phyloP scores from a whole-genome alignment of 2,113 vertebrate genomes.

The Tenebrosternarchus preto region DNA sequence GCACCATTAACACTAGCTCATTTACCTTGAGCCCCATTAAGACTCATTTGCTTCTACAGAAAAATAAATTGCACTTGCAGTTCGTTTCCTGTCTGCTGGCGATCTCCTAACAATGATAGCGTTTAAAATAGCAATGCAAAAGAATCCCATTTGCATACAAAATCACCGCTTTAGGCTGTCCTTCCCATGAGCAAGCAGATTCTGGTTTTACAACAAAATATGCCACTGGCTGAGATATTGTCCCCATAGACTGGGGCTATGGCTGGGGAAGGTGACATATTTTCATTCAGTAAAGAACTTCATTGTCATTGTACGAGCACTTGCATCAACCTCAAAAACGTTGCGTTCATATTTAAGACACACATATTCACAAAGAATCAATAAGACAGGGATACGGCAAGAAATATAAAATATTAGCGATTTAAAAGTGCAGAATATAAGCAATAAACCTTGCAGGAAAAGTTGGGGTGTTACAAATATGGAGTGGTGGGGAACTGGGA shows the following conservation, averaged over 20 bases:
- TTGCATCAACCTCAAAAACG: too few relatives aligned
- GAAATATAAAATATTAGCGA: too few relatives aligned
- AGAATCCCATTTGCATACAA: constrained; percentile 20
- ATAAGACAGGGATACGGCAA: too few relatives aligned
- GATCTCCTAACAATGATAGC: constrained; percentile 36
- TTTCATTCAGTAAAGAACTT: too few relatives aligned
- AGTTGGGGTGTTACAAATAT: too few relatives aligned
- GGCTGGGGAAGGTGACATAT: not conserved
- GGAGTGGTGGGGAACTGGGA: too few relatives aligned
- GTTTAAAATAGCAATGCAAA: constrained; percentile 32
- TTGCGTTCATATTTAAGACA: not conserved
- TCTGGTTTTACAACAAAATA: not conserved
- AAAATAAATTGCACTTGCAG: constrained; percentile 32
- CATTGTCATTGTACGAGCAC: too few relatives aligned
- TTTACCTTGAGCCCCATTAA: constrained; percentile 34
- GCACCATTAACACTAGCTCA: constrained; percentile 32
- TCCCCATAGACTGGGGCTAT: not conserved
- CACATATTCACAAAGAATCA: too few relatives aligned
- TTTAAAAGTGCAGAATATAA: too few relatives aligned
- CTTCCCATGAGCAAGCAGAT: not conserved
- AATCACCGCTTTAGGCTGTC: not conserved
- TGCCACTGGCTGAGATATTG: not conserved
- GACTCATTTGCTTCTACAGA: constrained; percentile 23
- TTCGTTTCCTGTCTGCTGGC: constrained; percentile 39
- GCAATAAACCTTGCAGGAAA: too few relatives aligned